Conservation (phyloP, 1,140 invertebrate species). For the Danaus melanippus region DNA sequence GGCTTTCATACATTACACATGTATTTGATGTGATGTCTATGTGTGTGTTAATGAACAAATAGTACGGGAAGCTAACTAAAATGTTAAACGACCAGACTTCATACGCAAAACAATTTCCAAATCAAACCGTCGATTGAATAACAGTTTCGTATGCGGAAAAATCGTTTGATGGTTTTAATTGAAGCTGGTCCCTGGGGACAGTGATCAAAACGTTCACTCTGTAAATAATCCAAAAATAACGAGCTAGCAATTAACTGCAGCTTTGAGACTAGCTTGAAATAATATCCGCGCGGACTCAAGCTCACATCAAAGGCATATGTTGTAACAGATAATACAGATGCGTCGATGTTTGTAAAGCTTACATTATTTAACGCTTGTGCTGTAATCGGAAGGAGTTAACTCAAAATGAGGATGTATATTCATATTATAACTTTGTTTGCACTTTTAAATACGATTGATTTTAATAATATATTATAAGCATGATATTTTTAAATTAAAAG, state of each 20-base stretch:
- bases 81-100: neutral
- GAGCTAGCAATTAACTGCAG: constrained; percentile 66
- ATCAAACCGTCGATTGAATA: constrained; percentile 41
- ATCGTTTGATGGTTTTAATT: constrained; percentile 54
- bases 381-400: neutral
- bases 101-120: constrained; percentile 11
- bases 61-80: neutral
- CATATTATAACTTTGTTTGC: too few relatives aligned
- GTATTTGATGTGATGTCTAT: too few relatives aligned
- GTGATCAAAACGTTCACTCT: constrained; percentile 34
- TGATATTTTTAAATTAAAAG: too few relatives aligned
- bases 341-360: constrained; percentile 14
- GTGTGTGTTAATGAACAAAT: neutral
- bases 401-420: too few relatives aligned
- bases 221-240: constrained; percentile 71
- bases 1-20: too few relatives aligned
- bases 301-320: constrained; percentile 48
- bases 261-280: constrained; percentile 60
- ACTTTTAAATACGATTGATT: too few relatives aligned
- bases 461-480: too few relatives aligned
- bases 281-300: constrained; percentile 32
- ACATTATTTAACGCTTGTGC: constrained; percentile 16
- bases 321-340: constrained; percentile 31
- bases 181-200: constrained; percentile 27
- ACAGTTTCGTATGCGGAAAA: constrained; percentile 39